These are phyloP conservation scores for Nansenia antarctica DNA, from an alignment of 2,113 vertebrate genomes.

Conservation along the genomic window DNA sequence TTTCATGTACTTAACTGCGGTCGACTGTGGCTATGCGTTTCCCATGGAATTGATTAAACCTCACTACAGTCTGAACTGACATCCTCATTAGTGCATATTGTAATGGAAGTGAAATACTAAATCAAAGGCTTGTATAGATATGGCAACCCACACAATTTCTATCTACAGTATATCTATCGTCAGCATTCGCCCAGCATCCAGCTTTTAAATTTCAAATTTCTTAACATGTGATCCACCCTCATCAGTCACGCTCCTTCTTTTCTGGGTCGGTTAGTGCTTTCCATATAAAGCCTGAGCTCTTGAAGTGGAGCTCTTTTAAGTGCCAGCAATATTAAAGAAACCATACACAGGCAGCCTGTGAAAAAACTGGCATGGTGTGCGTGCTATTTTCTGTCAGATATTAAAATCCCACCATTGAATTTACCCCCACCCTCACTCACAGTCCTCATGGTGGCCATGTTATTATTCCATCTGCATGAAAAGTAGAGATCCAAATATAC, in stretches of 20 bases:
- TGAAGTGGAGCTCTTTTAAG: constrained; percentile 41
- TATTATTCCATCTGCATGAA: constrained; percentile 37
- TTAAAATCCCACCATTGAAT: constrained; percentile 31
- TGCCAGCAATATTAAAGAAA: constrained; percentile 33
- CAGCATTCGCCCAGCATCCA: neutral
- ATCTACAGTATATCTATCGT: neutral
- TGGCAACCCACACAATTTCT: neutral
- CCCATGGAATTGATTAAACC: neutral
- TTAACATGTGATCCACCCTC: neutral
- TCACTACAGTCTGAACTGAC: neutral
- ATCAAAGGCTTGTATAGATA: neutral
- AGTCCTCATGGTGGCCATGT: neutral
- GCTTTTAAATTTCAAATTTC: neutral
- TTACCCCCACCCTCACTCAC: neutral
- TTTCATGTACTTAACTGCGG: neutral
- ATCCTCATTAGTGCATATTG: neutral
- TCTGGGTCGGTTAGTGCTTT: constrained; percentile 16
- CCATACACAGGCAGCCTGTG: neutral
- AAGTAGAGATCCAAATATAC: constrained; percentile 40
- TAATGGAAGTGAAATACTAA: neutral
- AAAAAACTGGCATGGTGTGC: constrained; percentile 34
- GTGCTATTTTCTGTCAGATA: constrained; percentile 25
- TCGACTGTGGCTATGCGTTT: neutral
- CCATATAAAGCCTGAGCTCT: constrained; percentile 24
- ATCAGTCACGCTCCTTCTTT: constrained; percentile 3